Base-by-base conservation (phyloP, 2,113 vertebrate species). In the Formicarius rufipectus region DNA sequence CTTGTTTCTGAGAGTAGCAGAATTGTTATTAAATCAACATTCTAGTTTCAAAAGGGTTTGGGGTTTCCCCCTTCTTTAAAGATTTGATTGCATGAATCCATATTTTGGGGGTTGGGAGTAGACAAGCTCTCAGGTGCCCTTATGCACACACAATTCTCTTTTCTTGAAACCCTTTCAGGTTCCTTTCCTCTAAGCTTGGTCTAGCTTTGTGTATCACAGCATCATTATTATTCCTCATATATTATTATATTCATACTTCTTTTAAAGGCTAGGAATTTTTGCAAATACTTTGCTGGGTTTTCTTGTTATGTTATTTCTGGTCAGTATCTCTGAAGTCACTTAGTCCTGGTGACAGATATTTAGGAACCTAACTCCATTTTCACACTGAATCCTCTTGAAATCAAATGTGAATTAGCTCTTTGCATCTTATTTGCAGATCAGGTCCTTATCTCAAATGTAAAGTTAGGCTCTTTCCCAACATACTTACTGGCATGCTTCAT, bases 291-390 rank as follows among this genome's bases (percentile, higher is more conserved):
- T 55, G 12, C 22, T 73, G 30, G 3, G 2, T 22, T 75, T 88
- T 87, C 23, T 28, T 49, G 3, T 8, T 24, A 4, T 30, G 10
- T 62, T 83, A 31, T n/a, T 40, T 23, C 37, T 45, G 14, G 6
- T 73, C 37, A 39, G 3, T 42, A 12, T 12, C 24, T 71, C 60
- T 55, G 45, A 74, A 78, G 19, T 19, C 0, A 0, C 6, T 73
- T 66, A 24, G 15, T 23, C 45, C 10, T n/a, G 49, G 12, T 56
- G 14, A 2, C 7, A 59, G 30, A 13, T 71, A 63, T 47, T 73
- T 47, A 59, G 8, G 6, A 77, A 4, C 4, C 8, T 30, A 77
- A n/a, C 7, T 87, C 19, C 9, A 31, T 21, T 81, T 37, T 66
- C 64, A 49, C 59, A 58, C 28, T 45, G 58, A 74, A 84, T 74